Evolutionary conservation across 2,113 vertebrate genomes (phyloP).

Genomic region (Sander lucioperca): DNA sequence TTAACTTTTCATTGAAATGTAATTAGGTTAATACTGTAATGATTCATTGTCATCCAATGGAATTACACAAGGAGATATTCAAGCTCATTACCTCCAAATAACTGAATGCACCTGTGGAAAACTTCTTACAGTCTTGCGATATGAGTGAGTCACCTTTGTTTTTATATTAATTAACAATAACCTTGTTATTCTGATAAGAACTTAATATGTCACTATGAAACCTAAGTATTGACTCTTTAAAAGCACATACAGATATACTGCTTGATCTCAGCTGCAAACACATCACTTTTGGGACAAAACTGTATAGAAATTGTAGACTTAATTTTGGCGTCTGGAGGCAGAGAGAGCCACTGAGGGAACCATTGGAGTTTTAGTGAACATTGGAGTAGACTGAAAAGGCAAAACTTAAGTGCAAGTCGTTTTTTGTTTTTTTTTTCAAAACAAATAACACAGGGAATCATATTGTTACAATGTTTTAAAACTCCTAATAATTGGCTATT

Average conservation of each 20-base stretch:
- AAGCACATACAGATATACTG: neutral
- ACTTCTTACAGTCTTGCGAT: slow-evolving; percentile 3
- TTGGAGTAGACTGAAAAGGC: neutral
- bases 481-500: neutral
- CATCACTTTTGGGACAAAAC: slow-evolving; percentile 16
- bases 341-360: slow-evolving; percentile 22
- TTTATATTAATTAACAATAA: neutral
- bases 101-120: slow-evolving; percentile 12
- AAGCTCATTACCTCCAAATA: slow-evolving; percentile 36
- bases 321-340: slow-evolving; percentile 23
- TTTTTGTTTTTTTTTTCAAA: slow-evolving; percentile 1
- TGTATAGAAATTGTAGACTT: slow-evolving; percentile 38
- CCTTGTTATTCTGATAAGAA: neutral
- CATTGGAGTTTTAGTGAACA: slow-evolving; percentile 2
- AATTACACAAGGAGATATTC: slow-evolving; percentile 48
- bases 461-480: slow-evolving; percentile 3
- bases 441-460: neutral
- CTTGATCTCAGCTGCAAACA: slow-evolving; percentile 30
- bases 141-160: neutral
- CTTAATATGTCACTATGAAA: neutral
- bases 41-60: slow-evolving; percentile 44
- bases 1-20: slow-evolving; percentile 56
- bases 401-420: slow-evolving; percentile 4
- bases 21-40: slow-evolving; percentile 59
- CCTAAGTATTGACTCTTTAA: slow-evolving; percentile 13